Base-by-base conservation (phyloP, 2,113 vertebrate genomes). In the Fulica atra region DNA sequence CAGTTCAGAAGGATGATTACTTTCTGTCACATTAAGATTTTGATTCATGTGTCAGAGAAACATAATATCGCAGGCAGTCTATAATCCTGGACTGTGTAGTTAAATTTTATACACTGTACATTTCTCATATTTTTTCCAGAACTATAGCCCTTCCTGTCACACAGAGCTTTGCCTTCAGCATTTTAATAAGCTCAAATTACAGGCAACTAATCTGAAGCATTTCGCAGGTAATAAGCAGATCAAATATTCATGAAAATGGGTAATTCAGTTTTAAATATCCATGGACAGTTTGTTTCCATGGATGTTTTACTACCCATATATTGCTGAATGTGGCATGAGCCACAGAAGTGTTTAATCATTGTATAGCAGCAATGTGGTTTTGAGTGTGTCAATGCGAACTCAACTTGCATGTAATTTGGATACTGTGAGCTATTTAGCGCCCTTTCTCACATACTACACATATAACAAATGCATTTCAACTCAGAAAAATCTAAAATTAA, bases 231-330 rank as follows among this genome's bases (percentile, higher is more conserved):
- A 91, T 91, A 95, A 92, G 38, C 13, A 95, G 36, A 93, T 86
- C 17, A 96, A 97, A 81, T 94, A 95, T 91, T 93, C 33, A 92
- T 92, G 53, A 76, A 96, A 92, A 78, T 74, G 48, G 21, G 14
- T 83, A 91, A 96, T 91, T 97, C 31, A 85, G 16, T 92, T 94
- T 95, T 86, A 97, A 96, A 90, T 89, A 77, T 77, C 33, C 29
- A 84, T 56, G 17, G 31, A n/a, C 18, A 78, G 69, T 94, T 92
- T 92, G 24, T 89, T 94, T 48, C 15, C 40, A 48, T 54, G n/a
- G 65, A 56, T 94, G 17, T 92, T 92, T 95, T 95, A 85, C 46
- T 77, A 86, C 10, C 53, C 3, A 16, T 73, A 92, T 1, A 63
- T n/a, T 35, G 40, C 71, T 57, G 82, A 68, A 78, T 81, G 29